Evolutionary conservation across 2,888 invertebrate genomes (phyloP).

Genomic region (Petrophora chlorosata): DNA sequence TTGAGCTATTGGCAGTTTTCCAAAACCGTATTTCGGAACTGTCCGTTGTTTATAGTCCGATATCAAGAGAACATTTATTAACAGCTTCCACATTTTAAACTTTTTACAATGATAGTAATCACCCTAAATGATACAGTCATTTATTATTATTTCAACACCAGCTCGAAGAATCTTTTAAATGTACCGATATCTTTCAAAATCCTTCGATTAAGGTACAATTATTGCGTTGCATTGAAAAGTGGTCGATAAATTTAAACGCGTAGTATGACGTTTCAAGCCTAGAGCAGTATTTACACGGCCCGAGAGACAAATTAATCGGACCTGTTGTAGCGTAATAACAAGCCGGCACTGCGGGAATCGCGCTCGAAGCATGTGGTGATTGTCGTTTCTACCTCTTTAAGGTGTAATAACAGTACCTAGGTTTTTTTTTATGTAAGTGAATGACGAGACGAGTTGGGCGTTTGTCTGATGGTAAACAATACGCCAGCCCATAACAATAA

Average conservation of each 20-base stretch:
- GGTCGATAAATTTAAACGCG: constrained; percentile 30
- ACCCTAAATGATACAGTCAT: constrained; percentile 12
- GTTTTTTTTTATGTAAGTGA: no score
- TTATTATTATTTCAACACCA: constrained; percentile 20
- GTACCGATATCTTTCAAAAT: no score
- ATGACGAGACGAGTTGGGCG: neutral
- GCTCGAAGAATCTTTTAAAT: constrained; percentile 4
- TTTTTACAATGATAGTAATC: neutral
- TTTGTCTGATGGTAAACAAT: no score
- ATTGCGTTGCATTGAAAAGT: constrained; percentile 28
- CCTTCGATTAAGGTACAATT: constrained; percentile 18
- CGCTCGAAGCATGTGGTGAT: neutral
- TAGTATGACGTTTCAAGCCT: constrained; percentile 35
- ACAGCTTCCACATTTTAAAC: no score
- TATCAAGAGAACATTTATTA: no score
- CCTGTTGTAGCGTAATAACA: constrained; percentile 69
- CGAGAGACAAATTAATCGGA: constrained; percentile 69
- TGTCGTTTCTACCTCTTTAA: neutral
- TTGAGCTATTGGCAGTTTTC: neutral
- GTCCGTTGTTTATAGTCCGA: no score
- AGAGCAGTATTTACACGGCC: constrained; percentile 58
- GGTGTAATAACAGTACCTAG: neutral
- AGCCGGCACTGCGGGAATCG: constrained; percentile 30
- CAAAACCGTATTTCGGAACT: neutral
- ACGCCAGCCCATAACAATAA: no score